Percentiles rank a stretch among this genome's conserved stretches.
These are phyloP conservation scores for Spongia lamella DNA, from an alignment of 37 sponge, comb jelly and placozoan species.

Conservation along the genomic window DNA sequence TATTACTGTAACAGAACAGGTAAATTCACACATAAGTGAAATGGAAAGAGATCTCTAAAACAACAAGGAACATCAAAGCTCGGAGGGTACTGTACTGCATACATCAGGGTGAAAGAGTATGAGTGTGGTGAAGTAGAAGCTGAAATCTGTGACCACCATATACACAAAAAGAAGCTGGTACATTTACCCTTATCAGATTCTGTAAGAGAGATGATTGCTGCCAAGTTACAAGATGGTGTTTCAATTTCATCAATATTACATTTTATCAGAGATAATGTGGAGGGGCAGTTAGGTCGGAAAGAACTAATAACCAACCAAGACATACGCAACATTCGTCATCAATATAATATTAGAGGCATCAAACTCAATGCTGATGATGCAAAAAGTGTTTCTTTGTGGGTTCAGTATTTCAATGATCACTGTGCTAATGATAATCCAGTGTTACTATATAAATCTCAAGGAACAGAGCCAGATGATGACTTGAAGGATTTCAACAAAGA, in stretches of 20 bases:
- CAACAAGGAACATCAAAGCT: constrained; percentile 37
- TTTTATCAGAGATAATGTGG: constrained; percentile 25
- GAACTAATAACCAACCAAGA: no score
- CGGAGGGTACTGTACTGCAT: constrained; percentile 25
- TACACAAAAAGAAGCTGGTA: constrained; percentile 14
- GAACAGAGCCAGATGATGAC: background rate
- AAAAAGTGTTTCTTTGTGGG: no score
- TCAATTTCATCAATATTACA: constrained; percentile 19
- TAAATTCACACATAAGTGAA: constrained; percentile 8
- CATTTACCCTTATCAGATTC: constrained; percentile 13
- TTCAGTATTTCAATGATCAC: no score
- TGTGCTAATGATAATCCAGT: no score
- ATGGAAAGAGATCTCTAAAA: constrained; percentile 32
- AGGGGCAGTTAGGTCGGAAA: no score
- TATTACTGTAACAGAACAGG: constrained; percentile 44
- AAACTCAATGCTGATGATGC: no score
- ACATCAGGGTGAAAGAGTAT: constrained; percentile 6
- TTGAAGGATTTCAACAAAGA: background rate
- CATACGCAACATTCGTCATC: no score
- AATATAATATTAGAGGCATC: no score
- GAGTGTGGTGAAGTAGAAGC: background rate
- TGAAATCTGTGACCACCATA: constrained; percentile 19
- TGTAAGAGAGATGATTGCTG: constrained; percentile 21
- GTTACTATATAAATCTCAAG: background rate
- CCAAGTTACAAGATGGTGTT: constrained; percentile 25